phyloP scores from a whole-genome alignment of 2,113 vertebrate species.

The Syngnathoides biaculeatus region DNA sequence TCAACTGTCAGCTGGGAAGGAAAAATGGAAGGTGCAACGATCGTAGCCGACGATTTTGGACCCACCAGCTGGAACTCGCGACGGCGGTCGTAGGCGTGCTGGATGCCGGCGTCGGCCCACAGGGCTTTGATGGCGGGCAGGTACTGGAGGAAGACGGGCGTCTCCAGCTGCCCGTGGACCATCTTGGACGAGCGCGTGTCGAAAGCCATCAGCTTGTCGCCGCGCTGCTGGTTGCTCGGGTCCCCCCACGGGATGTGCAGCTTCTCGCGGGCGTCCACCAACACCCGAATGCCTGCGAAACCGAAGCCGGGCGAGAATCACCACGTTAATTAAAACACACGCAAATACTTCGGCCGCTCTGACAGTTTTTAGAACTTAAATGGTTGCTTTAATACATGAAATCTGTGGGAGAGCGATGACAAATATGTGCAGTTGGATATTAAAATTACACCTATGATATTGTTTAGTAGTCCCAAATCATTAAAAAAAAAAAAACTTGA shows the following conservation, averaged over 20 bases:
- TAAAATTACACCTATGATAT: too few relatives aligned
- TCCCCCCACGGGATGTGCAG: conserved; percentile 97
- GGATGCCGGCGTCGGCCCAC: conserved; percentile 89
- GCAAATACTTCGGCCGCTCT: neutral
- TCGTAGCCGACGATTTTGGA: neutral
- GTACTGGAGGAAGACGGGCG: conserved; percentile 78
- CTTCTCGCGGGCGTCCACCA: conserved; percentile 96
- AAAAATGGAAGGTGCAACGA: neutral
- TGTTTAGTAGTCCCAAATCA: too few relatives aligned
- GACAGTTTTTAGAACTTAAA: too few relatives aligned
- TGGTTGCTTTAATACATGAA: too few relatives aligned
- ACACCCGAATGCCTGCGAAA: conserved; percentile 84
- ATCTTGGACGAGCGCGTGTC: conserved; percentile 83
- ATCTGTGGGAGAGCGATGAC: too few relatives aligned
- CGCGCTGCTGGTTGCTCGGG: conserved; percentile 79
- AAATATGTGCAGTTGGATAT: too few relatives aligned
- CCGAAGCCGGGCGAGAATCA: neutral
- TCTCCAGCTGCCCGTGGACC: conserved; percentile 86
- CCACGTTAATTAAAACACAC: neutral
- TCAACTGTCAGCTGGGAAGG: conserved; percentile 8
- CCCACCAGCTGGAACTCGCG: conserved; percentile 97
- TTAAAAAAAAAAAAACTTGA: too few relatives aligned
- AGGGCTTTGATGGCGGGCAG: conserved; percentile 81
- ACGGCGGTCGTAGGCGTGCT: conserved; percentile 91
- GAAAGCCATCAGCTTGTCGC: conserved; percentile 87